phyloP scores from a whole-genome alignment of 2,113 vertebrate genomes.

The Atrichornis clamosus region DNA sequence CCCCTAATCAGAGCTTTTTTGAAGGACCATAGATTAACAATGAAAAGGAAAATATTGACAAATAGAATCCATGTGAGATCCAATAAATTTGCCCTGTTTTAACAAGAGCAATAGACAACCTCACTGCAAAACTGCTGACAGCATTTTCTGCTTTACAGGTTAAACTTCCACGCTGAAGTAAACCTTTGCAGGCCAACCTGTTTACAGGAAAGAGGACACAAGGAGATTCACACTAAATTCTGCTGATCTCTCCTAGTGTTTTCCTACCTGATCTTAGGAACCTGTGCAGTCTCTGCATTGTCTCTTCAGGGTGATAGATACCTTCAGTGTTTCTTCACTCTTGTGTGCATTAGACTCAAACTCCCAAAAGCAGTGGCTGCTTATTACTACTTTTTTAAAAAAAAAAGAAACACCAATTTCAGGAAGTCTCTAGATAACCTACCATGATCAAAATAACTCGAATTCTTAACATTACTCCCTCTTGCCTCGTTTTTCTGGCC shows the following conservation, averaged over 20 bases:
- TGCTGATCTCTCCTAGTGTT: background rate
- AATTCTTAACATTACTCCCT: background rate
- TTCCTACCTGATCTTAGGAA: background rate
- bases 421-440: background rate
- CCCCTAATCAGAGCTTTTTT: background rate
- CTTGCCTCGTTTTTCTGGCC: background rate
- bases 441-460: background rate
- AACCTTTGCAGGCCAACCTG: background rate
- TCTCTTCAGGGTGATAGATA: background rate
- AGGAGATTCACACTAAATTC: background rate
- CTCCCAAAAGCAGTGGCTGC: background rate
- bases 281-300: background rate
- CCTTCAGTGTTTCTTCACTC: background rate
- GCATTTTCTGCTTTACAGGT: background rate
- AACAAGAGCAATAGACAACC: background rate
- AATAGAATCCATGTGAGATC: background rate
- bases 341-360: background rate
- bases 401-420: background rate
- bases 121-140: background rate
- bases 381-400: background rate
- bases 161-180: background rate
- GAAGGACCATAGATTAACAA: background rate
- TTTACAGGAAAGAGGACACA: background rate
- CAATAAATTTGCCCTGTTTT: background rate
- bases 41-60: background rate